Conservation (phyloP, 2,797 vertebrate species). For the Thunnus albacares region DNA sequence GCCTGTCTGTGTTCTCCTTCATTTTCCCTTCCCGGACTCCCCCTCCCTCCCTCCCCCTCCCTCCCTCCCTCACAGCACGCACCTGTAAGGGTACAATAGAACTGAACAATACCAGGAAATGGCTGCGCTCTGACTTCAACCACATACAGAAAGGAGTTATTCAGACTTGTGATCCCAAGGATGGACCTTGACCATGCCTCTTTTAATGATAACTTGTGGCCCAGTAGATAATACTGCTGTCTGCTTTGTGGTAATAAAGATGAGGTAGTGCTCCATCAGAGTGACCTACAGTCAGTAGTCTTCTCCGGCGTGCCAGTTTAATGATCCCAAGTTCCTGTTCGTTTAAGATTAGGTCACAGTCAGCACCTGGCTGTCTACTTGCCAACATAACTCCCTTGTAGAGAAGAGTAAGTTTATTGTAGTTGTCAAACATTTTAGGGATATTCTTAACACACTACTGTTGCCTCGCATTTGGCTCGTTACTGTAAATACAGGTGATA, state of each 20-base stretch:
- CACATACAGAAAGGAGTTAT: conserved; percentile 33
- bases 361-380: not conserved
- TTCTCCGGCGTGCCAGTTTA: conserved; percentile 1
- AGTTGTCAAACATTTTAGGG: not conserved
- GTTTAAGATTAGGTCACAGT: conserved; percentile 8
- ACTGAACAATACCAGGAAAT: conserved; percentile 85
- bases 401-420: not conserved
- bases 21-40: conserved; percentile 20
- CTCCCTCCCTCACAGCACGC: conserved; percentile 33
- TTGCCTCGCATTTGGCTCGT: not conserved
- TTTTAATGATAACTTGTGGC: conserved; percentile 7
- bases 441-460: not conserved
- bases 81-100: conserved; percentile 75
- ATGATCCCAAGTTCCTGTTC: conserved; percentile 50
- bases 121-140: conserved; percentile 33
- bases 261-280: conserved; percentile 44
- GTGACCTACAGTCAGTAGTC: not conserved
- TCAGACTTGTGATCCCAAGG: conserved; percentile 9
- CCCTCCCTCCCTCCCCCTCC: conserved; percentile 20
- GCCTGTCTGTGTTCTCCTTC: conserved; percentile 1
- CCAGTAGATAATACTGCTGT: conserved; percentile 21
- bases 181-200: conserved; percentile 19
- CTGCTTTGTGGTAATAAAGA: conserved; percentile 16
- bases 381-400: not conserved
- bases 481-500: not conserved